Evolutionary conservation across 2,888 invertebrate species (phyloP).

Genomic region (Aelia acuminata): DNA sequence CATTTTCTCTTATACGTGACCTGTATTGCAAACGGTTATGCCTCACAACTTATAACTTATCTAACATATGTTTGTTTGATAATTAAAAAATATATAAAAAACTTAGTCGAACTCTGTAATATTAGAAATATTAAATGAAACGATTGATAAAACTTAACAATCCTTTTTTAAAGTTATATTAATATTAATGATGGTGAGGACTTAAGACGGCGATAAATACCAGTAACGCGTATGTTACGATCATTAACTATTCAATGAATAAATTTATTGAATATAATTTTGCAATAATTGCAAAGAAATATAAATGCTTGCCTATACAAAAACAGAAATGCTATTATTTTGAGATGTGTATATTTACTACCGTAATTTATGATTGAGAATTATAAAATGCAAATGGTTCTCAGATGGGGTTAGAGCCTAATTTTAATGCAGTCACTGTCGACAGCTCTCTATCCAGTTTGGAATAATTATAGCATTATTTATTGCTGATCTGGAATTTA

Average conservation of each 20-base stretch:
- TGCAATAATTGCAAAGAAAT: not conserved
- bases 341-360: not conserved
- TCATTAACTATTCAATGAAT: not conserved
- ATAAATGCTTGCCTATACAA: not conserved
- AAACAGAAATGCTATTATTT: not conserved
- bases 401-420: conserved; percentile 47
- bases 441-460: conserved; percentile 54
- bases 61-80: too few species aligned
- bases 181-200: not conserved
- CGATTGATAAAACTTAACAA: not conserved
- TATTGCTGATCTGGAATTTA: conserved; percentile 9
- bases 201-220: too few species aligned
- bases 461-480: conserved; percentile 52
- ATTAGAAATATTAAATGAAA: too few species aligned
- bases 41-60: too few species aligned
- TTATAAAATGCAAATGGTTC: conserved; percentile 55
- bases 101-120: too few species aligned
- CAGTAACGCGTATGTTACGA: not conserved
- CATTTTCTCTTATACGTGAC: too few species aligned
- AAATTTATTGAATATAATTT: not conserved
- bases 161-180: not conserved
- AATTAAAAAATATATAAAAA: too few species aligned
- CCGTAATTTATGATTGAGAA: conserved; percentile 27
- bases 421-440: conserved; percentile 45
- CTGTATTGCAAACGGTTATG: too few species aligned